Conservation (phyloP, 2,888 invertebrate genomes). For the Chrysodeixis includens region DNA sequence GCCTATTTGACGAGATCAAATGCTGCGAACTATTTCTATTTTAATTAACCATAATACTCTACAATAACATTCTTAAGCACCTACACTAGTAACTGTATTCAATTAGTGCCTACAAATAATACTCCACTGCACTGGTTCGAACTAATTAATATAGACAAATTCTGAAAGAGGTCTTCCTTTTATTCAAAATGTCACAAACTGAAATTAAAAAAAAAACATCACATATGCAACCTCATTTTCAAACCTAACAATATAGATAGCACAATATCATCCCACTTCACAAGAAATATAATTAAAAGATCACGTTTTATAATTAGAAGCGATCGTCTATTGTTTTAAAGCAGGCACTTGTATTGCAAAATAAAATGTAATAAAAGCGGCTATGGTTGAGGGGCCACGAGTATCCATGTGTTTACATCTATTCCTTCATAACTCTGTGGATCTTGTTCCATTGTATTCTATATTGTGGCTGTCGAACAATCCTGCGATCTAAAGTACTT, state of each 20-base stretch:
- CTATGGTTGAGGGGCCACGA: slow-evolving; percentile 23
- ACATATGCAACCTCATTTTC: no score
- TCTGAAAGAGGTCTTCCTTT: no score
- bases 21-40: no score
- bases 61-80: no score
- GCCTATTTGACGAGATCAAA: no score
- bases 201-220: no score
- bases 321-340: slow-evolving; percentile 39
- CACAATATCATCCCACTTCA: background rate
- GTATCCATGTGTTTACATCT: slow-evolving; percentile 23
- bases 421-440: slow-evolving; percentile 17
- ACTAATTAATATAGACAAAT: no score
- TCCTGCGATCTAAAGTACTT: slow-evolving; percentile 11
- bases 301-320: slow-evolving; percentile 51
- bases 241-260: background rate
- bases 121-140: no score
- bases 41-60: no score
- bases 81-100: no score
- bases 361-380: slow-evolving; percentile 49
- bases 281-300: background rate
- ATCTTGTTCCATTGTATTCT: slow-evolving; percentile 7
- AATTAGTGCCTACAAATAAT: no score
- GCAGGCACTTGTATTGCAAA: slow-evolving; percentile 39
- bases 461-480: slow-evolving; percentile 24
- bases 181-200: no score